Percentiles rank a stretch among this genome's conserved stretches.
Evolutionary conservation across 2,113 vertebrate genomes (phyloP).

Genomic region (Solenodon paradoxus): DNA sequence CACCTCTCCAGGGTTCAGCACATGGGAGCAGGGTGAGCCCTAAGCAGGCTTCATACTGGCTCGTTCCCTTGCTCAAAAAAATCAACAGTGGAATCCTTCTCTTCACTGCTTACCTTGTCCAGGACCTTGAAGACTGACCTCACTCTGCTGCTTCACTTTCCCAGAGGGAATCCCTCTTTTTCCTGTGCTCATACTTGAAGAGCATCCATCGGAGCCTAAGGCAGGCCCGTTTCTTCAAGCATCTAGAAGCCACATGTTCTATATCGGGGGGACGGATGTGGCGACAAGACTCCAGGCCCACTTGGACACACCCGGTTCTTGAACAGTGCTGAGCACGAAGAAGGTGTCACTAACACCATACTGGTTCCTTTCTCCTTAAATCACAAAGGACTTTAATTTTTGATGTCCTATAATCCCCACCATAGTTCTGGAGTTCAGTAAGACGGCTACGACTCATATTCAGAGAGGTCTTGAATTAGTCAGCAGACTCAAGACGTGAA

Average conservation of each 20-base stretch:
- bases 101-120: neutral
- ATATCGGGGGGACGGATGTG: neutral
- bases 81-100: neutral
- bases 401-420: neutral
- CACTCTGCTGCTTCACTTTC: neutral
- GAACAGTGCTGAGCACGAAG: neutral
- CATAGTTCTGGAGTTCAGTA: neutral
- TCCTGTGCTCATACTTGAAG: neutral
- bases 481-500: neutral
- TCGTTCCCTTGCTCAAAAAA: neutral
- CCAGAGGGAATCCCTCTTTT: neutral
- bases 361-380: neutral
- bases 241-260: neutral
- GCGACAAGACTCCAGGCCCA: neutral
- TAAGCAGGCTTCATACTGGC: neutral
- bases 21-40: neutral
- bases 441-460: neutral
- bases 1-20: neutral
- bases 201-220: neutral
- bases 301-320: neutral
- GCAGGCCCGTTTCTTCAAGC: neutral
- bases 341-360: neutral
- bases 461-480: neutral
- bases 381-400: neutral
- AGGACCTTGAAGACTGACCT: neutral